phyloP scores from a whole-genome alignment of 2,113 vertebrate genomes.

The Colossoma macropomum region DNA sequence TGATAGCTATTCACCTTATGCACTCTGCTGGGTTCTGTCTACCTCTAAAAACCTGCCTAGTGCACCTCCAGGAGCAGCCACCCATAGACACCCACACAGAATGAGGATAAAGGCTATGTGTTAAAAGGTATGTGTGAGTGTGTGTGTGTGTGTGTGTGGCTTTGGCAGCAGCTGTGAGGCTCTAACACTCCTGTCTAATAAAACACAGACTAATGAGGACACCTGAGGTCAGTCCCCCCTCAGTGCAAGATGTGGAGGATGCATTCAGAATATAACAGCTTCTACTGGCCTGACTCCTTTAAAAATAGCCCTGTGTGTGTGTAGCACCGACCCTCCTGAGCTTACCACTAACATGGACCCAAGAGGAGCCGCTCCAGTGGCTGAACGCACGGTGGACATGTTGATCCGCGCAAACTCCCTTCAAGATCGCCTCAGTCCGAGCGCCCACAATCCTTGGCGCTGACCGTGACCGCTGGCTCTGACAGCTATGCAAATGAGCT shows the following conservation, averaged over 20 bases:
- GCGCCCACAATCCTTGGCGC: conserved; percentile 45
- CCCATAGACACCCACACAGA: conserved; percentile 25
- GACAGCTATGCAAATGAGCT: conserved; percentile 62
- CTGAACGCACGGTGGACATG: conserved; percentile 12
- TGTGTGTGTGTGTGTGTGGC: conserved; percentile 9
- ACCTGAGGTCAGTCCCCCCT: conserved; percentile 62
- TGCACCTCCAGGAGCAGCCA: not conserved
- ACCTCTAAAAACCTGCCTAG: conserved; percentile 23
- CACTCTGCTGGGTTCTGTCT: conserved; percentile 37
- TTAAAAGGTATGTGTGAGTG: conserved; percentile 11
- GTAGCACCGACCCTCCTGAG: conserved; percentile 5
- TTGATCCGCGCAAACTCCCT: conserved; percentile 57
- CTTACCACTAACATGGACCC: not conserved
- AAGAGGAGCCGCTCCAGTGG: not conserved
- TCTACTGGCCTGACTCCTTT: conserved; percentile 15
- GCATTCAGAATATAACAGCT: conserved; percentile 45
- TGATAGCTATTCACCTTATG: conserved; percentile 54
- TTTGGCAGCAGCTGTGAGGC: conserved; percentile 44
- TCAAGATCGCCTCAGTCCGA: conserved; percentile 31
- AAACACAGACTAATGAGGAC: conserved; percentile 70
- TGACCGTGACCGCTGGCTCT: conserved; percentile 44
- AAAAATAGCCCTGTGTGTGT: conserved; percentile 37
- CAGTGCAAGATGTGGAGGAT: conserved; percentile 41
- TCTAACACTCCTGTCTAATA: conserved; percentile 52
- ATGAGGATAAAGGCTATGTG: conserved; percentile 33